Conservation (phyloP, 1,140 invertebrate species). For the Conus ventricosus region DNA sequence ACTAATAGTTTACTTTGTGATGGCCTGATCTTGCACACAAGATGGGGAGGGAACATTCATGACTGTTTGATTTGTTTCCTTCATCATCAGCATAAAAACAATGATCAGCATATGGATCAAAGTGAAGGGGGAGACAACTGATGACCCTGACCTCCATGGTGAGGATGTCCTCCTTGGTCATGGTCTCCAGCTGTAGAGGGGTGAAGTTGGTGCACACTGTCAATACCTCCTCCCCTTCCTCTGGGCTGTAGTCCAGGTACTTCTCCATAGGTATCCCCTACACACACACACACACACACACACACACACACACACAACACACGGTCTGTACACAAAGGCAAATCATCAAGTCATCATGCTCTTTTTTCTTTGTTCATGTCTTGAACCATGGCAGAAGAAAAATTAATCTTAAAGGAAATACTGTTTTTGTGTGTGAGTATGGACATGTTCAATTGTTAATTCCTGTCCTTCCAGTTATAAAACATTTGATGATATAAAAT, state of each 20-base stretch:
- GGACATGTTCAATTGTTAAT: background rate
- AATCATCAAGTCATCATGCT: background rate
- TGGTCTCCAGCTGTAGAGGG: conserved; percentile 56
- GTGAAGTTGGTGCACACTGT: conserved; percentile 54
- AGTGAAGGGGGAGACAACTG: no score
- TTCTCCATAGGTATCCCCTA: conserved; percentile 28
- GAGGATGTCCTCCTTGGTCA: conserved; percentile 60
- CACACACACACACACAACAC: conserved; percentile 7
- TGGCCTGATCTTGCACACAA: no score
- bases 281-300: conserved; percentile 17
- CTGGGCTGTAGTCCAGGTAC: conserved; percentile 40
- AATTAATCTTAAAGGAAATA: background rate
- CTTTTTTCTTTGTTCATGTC: background rate
- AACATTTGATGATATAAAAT: background rate
- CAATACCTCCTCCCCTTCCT: conserved; percentile 59
- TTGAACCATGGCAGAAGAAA: background rate
- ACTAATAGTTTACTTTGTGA: no score
- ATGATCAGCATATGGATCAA: no score
- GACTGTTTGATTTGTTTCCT: no score
- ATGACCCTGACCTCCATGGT: background rate
- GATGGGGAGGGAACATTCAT: no score
- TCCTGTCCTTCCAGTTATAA: background rate
- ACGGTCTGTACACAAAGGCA: background rate
- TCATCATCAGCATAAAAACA: no score
- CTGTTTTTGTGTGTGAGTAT: background rate